Evolutionary conservation across 1,140 invertebrate species (phyloP).

Genomic region (Scaptomyza pallida): DNA sequence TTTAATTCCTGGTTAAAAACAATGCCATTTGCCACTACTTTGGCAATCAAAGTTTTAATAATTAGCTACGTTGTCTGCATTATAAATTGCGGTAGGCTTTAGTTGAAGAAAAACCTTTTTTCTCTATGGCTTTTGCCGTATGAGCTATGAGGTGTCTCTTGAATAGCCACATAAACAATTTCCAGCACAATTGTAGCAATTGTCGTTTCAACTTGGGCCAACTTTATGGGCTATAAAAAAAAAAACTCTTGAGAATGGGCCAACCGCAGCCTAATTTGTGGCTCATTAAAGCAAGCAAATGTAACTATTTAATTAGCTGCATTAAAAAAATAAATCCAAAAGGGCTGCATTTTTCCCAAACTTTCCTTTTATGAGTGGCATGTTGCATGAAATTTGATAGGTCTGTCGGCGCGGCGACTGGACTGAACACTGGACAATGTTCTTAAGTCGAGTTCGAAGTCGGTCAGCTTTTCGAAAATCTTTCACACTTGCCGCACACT

Average conservation of each 20-base stretch:
- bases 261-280: conserved; percentile 64
- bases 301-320: conserved; percentile 75
- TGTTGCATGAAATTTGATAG: conserved; percentile 59
- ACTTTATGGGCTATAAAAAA: conserved; percentile 59
- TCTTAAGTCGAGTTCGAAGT: conserved; percentile 29
- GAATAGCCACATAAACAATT: conserved; percentile 71
- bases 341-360: conserved; percentile 46
- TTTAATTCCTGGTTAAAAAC: conserved; percentile 22
- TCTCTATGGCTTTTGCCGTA: background rate
- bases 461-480: conserved; percentile 57
- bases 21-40: conserved; percentile 26
- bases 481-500: conserved; percentile 82
- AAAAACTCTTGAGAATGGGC: conserved; percentile 26
- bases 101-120: no score
- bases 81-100: background rate
- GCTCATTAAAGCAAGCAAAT: conserved; percentile 55
- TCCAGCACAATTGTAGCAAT: conserved; percentile 64
- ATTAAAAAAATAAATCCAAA: conserved; percentile 49
- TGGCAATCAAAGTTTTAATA: conserved; percentile 67
- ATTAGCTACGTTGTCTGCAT: conserved; percentile 75
- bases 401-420: conserved; percentile 57
- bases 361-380: conserved; percentile 57
- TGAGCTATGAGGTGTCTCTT: conserved; percentile 66
- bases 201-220: conserved; percentile 47
- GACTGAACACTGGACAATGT: conserved; percentile 1